A percentile compares a stretch with the other conserved stretches of the same genome.
Conservation (phyloP, 2,113 vertebrate genomes). For the Chamaetylas fuelleborni region DNA sequence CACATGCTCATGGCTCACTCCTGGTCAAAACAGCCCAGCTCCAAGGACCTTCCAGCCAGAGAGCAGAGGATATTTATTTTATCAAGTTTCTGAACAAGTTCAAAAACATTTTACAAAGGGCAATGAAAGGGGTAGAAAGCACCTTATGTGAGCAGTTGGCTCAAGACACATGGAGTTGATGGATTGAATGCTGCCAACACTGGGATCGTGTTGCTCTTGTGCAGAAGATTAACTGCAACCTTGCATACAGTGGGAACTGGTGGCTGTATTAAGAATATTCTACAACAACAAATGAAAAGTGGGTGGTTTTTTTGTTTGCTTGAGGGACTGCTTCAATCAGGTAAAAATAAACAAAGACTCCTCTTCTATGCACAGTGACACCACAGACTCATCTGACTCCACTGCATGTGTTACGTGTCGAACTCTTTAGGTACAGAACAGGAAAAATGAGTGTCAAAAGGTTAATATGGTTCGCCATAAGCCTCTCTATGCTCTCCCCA, state of each 20-base stretch:
- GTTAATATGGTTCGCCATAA: not conserved
- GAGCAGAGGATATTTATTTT: not conserved
- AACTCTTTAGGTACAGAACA: not conserved
- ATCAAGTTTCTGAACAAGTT: not conserved
- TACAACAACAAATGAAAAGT: not conserved
- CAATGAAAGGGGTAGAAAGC: not conserved
- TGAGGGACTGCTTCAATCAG: not conserved
- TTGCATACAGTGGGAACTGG: not conserved
- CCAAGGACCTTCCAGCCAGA: not conserved
- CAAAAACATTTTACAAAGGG: not conserved
- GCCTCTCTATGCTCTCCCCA: not conserved
- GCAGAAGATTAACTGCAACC: not conserved
- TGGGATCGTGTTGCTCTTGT: not conserved
- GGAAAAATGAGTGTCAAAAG: not conserved
- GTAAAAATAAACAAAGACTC: not conserved
- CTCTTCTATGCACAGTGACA: not conserved
- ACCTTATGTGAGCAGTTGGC: not conserved
- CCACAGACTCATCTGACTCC: not conserved
- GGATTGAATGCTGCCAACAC: not conserved
- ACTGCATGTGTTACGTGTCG: rapidly evolving
- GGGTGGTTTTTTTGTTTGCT: not conserved
- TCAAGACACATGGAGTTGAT: not conserved
- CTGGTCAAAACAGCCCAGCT: not conserved
- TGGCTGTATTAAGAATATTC: not conserved
- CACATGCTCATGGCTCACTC: not conserved